Evolutionary conservation across 1,140 invertebrate species (phyloP).

Genomic region (Zaprionus ghesquierei): DNA sequence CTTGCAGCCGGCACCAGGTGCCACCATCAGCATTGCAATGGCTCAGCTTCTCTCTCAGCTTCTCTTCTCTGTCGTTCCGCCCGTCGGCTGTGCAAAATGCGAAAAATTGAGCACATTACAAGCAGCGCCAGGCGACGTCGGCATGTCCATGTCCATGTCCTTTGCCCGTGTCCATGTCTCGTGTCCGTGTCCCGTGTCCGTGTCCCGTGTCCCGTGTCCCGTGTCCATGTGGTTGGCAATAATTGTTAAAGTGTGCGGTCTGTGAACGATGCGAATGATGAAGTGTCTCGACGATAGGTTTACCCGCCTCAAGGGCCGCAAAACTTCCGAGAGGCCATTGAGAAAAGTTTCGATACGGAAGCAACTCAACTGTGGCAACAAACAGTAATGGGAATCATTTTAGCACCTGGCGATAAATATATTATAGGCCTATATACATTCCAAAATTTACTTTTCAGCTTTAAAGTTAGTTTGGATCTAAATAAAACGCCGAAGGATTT

Average conservation of each 20-base stretch:
- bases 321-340: constrained; percentile 30
- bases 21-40: constrained; percentile 11
- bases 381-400: background rate
- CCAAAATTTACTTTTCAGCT: too few relatives aligned
- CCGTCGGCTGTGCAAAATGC: constrained; percentile 71
- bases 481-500: too few relatives aligned
- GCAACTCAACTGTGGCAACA: constrained; percentile 3
- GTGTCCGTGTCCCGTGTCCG: background rate
- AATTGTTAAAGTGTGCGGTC: constrained; percentile 72
- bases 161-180: constrained; percentile 15
- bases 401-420: background rate
- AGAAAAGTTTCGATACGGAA: constrained; percentile 21
- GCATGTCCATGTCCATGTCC: background rate
- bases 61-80: too few relatives aligned
- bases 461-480: too few relatives aligned
- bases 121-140: constrained; percentile 8
- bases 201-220: constrained; percentile 21
- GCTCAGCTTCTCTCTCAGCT: constrained; percentile 5
- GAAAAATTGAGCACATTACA: constrained; percentile 78
- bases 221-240: constrained; percentile 72
- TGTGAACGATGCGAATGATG: constrained; percentile 51
- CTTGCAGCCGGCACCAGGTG: constrained; percentile 29
- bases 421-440: too few relatives aligned
- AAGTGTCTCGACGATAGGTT: constrained; percentile 28
- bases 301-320: constrained; percentile 3